These are phyloP conservation scores for Porites lobata DNA, from an alignment of 92 coral and sea anemone species.

Conservation along the genomic window DNA sequence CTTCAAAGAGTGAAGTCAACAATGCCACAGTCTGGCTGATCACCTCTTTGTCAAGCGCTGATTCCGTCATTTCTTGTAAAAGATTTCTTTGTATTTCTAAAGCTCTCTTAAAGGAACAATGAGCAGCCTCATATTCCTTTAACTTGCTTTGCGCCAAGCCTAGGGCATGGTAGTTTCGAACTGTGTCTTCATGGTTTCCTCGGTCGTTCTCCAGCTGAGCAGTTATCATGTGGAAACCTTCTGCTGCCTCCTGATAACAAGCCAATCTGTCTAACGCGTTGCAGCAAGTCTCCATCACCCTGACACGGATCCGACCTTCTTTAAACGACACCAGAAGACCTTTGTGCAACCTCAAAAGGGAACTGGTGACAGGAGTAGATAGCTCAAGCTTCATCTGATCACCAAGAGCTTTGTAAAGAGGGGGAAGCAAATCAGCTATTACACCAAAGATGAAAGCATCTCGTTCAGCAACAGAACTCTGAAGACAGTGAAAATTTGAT, in stretches of 20 bases:
- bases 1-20: not conserved
- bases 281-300: conserved; percentile 19
- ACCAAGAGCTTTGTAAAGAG: conserved; percentile 3
- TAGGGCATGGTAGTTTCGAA: not conserved
- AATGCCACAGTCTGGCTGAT: not conserved
- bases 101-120: not conserved
- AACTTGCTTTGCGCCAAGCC: not conserved
- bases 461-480: not conserved
- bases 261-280: not conserved
- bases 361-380: not conserved
- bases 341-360: not conserved
- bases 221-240: conserved; percentile 7
- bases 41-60: not conserved
- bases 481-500: not conserved
- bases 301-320: not conserved
- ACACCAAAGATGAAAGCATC: conserved; percentile 16
- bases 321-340: not conserved
- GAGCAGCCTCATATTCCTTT: not conserved
- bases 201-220: not conserved
- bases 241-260: conserved; percentile 2
- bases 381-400: not conserved
- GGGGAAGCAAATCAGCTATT: not conserved
- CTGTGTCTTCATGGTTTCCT: not conserved
- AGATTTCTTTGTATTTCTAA: not conserved
- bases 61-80: not conserved